Evolutionary conservation across 2,888 invertebrate species (phyloP).

Genomic region (Acrobasis consociella): DNA sequence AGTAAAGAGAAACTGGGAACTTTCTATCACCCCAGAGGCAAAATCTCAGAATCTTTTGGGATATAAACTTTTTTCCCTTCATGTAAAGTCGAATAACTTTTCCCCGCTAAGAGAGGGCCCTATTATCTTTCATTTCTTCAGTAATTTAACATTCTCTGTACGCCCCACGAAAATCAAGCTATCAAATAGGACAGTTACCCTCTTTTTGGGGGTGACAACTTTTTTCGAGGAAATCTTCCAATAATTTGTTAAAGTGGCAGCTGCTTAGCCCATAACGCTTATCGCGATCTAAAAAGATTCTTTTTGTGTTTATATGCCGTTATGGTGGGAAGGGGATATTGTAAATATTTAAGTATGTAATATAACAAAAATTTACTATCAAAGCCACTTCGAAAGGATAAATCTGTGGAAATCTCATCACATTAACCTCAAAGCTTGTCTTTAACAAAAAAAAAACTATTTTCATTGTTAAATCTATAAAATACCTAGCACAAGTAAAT

Average conservation of each 20-base stretch:
- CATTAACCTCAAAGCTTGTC: too few relatives aligned
- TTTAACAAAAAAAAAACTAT: too few relatives aligned
- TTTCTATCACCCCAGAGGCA: slow-evolving; percentile 56
- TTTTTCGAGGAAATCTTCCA: slow-evolving; percentile 75
- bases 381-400: background rate
- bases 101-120: slow-evolving; percentile 67
- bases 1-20: slow-evolving; percentile 64
- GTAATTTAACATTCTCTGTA: slow-evolving; percentile 80
- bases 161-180: slow-evolving; percentile 75
- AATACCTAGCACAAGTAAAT: too few relatives aligned
- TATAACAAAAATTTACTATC: too few relatives aligned
- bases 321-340: slow-evolving; percentile 37
- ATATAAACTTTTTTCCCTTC: slow-evolving; percentile 68
- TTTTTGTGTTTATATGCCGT: slow-evolving; percentile 41
- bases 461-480: too few relatives aligned
- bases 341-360: too few relatives aligned
- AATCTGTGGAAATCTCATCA: too few relatives aligned
- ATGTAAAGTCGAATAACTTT: slow-evolving; percentile 61
- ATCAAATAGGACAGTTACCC: slow-evolving; percentile 75
- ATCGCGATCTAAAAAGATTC: slow-evolving; percentile 72
- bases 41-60: slow-evolving; percentile 74
- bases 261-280: slow-evolving; percentile 78
- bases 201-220: slow-evolving; percentile 72
- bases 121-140: slow-evolving; percentile 81
- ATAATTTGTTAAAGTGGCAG: slow-evolving; percentile 81